Percentiles rank a stretch among this genome's conserved stretches.
phyloP scores from a whole-genome alignment of 2,113 vertebrate genomes.

The Stictonetta naevosa region DNA sequence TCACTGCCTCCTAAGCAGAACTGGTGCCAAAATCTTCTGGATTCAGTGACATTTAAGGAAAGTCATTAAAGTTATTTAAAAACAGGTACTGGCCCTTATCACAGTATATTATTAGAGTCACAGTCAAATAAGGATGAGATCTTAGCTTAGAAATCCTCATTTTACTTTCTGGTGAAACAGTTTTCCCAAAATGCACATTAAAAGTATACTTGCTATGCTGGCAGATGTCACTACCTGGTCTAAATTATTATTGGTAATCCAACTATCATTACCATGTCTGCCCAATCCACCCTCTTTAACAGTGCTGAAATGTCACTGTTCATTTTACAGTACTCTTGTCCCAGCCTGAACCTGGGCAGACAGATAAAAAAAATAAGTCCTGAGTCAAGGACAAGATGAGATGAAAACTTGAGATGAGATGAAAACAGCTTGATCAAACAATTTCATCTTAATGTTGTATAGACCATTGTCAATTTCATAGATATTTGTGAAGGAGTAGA shows the following conservation, averaged over 20 bases:
- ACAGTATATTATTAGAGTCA: not conserved
- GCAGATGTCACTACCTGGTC: not conserved
- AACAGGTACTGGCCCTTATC: not conserved
- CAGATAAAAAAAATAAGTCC: not conserved
- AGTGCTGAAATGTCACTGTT: not conserved
- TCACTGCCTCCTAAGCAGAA: not conserved
- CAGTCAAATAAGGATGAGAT: not conserved
- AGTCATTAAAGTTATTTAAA: not conserved
- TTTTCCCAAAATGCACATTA: not conserved
- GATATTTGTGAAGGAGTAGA: not conserved
- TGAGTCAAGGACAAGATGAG: not conserved
- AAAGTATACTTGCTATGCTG: not conserved
- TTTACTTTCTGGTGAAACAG: not conserved
- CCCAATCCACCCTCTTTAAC: not conserved
- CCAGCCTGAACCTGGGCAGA: not conserved
- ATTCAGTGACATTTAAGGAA: not conserved
- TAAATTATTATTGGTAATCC: conserved; percentile 15
- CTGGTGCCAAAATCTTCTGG: not conserved
- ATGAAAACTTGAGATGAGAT: not conserved
- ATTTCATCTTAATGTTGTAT: not conserved
- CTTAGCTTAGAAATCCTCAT: not conserved
- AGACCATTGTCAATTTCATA: not conserved
- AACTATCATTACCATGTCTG: not conserved
- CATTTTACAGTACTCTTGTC: not conserved
- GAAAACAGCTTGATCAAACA: not conserved